Conservation (phyloP, 2,888 invertebrate species). For the Phyto melanocephala region DNA sequence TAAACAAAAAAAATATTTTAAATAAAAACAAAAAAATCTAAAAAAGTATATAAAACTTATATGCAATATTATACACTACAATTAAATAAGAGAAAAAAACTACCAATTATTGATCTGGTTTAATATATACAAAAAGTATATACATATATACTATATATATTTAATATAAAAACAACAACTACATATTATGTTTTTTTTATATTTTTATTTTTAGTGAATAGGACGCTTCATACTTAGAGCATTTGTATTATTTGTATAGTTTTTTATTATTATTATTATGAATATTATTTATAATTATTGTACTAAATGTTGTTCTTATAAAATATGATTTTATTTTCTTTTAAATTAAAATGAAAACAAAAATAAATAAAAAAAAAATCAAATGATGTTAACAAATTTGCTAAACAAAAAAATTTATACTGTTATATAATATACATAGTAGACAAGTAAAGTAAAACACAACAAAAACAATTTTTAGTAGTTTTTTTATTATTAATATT, state of each 20-base stretch:
- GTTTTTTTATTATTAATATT: slow-evolving; percentile 60
- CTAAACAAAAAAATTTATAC: slow-evolving; percentile 65
- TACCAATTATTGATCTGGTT: slow-evolving; percentile 60
- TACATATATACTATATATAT: too few species aligned
- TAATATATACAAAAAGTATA: slow-evolving; percentile 18
- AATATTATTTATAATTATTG: slow-evolving; percentile 64
- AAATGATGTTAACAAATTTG: slow-evolving; percentile 65
- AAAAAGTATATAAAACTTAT: slow-evolving; percentile 62
- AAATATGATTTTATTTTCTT: slow-evolving; percentile 41
- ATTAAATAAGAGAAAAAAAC: slow-evolving; percentile 39
- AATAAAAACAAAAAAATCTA: slow-evolving; percentile 21
- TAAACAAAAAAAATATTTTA: slow-evolving; percentile 14
- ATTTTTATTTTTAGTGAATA: slow-evolving; percentile 58
- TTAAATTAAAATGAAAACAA: slow-evolving; percentile 29
- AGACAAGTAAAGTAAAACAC: slow-evolving; percentile 48
- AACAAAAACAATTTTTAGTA: slow-evolving; percentile 55
- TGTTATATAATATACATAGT: slow-evolving; percentile 63
- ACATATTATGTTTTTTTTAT: slow-evolving; percentile 49
- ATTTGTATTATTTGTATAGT: slow-evolving; percentile 76
- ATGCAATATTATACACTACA: slow-evolving; percentile 65
- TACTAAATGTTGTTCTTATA: slow-evolving; percentile 65
- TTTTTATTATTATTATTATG: slow-evolving; percentile 60
- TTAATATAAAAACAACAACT: slow-evolving; percentile 2
- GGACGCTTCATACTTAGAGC: slow-evolving; percentile 68
- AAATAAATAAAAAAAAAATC: slow-evolving; percentile 40